Conservation (phyloP, 1,140 invertebrate species). For the Reticulitermes speratus region DNA sequence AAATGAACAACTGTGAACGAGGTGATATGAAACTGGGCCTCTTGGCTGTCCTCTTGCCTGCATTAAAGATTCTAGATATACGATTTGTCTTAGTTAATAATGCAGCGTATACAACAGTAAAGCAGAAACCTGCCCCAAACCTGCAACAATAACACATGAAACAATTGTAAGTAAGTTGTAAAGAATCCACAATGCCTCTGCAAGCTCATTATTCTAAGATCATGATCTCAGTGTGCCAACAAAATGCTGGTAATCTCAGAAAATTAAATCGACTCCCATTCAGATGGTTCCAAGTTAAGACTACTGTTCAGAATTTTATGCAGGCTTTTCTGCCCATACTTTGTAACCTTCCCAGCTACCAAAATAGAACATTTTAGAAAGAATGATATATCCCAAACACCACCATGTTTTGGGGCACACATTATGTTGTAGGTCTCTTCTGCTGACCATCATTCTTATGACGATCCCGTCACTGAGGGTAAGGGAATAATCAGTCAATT, state of each 20-base stretch:
- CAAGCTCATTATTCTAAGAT: not conserved
- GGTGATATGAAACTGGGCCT: slow-evolving; percentile 91
- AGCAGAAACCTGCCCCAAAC: slow-evolving; percentile 84
- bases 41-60: slow-evolving; percentile 82
- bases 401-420: too few species aligned
- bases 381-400: too few species aligned
- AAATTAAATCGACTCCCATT: not conserved
- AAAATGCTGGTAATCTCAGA: not conserved
- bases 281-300: too few species aligned
- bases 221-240: not conserved
- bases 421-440: too few species aligned
- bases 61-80: slow-evolving; percentile 88
- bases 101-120: slow-evolving; percentile 89
- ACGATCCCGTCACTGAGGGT: too few species aligned
- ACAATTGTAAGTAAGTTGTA: not conserved
- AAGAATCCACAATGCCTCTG: not conserved
- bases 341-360: too few species aligned
- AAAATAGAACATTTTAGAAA: too few species aligned
- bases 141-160: slow-evolving; percentile 50
- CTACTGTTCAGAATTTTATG: too few species aligned
- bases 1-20: slow-evolving; percentile 89
- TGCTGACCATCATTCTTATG: too few species aligned
- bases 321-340: too few species aligned
- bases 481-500: too few species aligned
- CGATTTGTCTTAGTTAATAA: slow-evolving; percentile 90